Evolutionary conservation across 2,113 vertebrate species (phyloP), one percentile per base, ranked within the genome.

Genomic region (Gymnarchus niloticus): DNA sequence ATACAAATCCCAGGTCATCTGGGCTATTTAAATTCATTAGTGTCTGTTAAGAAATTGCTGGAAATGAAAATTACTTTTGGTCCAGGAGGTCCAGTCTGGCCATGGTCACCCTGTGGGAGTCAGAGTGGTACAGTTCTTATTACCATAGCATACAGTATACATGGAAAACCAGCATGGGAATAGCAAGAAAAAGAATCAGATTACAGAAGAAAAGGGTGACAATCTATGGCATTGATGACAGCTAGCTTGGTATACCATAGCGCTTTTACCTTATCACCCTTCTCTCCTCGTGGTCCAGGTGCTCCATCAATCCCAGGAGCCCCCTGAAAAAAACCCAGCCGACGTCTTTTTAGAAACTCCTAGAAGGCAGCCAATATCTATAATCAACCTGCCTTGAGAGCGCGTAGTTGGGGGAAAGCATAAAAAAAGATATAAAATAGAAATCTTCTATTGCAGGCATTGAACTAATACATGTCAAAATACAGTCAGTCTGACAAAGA

Each of bases 91-190:
- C 97, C 98, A 25, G 86, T 89, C 28, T 89, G 86, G 56, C 97
- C 97, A 86, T 87, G 88, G 65, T 95, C 95, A 87, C 98, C 98
- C 98, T 99, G 92, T 87, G 88, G 94, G 80, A 91, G 88, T 81
- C 6, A 78, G 5, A 88, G 46, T 65, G 14, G 85, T 56, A 23
- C 77, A 61, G 83, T 85, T 78, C 14, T 37, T 51, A 51, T 37
- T 52, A 25, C 17, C 51, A 54, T 7, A 37, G 80, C 80, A 54
- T 54, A 57, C 56, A 57, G 8, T 21, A 3, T 12, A 1, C 56
- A 17, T 10, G 8, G 2, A 2, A 57, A 57, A 57, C n/a, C n/a
- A n/a, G 9, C 19, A 78, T n/a, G 23, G 21, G 23, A 48, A 78
- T n/a, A 0, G 8, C 6, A 48, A 12, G 33, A 73, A 73, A 54